Evolutionary conservation across 35 echinoderm and acorn worm genomes (phyloP), one percentile per base, ranked within the genome.

Genomic region (Patiria miniata): DNA sequence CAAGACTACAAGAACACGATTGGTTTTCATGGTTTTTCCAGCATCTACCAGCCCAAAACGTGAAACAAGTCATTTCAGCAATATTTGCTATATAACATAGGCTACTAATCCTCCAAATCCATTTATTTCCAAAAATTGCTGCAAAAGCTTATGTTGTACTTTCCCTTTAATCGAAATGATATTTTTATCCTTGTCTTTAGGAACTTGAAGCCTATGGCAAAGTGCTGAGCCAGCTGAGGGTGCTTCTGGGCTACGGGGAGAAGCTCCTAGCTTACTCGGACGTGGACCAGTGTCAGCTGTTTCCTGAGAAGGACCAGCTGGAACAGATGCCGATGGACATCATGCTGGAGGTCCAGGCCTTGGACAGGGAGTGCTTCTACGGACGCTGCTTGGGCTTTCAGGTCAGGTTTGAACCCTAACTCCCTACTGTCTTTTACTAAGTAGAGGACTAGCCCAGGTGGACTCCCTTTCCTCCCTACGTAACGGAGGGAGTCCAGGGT

Each of bases 311-410:
- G 15, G 42, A 89, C 39, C 51, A 53, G 19, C 37, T 83, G 54
- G 90, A 93, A 19, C 86, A 94, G 40, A 91, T 99, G 55, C 96
- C 96, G 19, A 51, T 87, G 9, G 86, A 92, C 23, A 88, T 95
- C 18, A 87, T 94, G 83, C 37, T 99, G 57, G 89, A 93, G 73
- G 80, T 94, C 39, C 92, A 99, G 57, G 93, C 96, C 7, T 58
- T 99, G 77, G 92, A 99, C 68, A 89, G 96, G 78, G 96, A 99
- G 40, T 99, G 96, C 52, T 99, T 99, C 68, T 99, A 94, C 81
- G 96, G 96, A 4, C 77, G 96, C 39, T 94, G 92, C 73, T 87
- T 99, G 7, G 96, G 96, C 1, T 99, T 99, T 53, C 96, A 99
- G 96, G 96, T 95, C 4, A 84, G 40, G 90, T 84, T 37, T 12